A percentile compares a stretch with the other conserved stretches of the same genome.
Conservation (phyloP, 2,888 invertebrate genomes). For the Protodeltote pygarga region DNA sequence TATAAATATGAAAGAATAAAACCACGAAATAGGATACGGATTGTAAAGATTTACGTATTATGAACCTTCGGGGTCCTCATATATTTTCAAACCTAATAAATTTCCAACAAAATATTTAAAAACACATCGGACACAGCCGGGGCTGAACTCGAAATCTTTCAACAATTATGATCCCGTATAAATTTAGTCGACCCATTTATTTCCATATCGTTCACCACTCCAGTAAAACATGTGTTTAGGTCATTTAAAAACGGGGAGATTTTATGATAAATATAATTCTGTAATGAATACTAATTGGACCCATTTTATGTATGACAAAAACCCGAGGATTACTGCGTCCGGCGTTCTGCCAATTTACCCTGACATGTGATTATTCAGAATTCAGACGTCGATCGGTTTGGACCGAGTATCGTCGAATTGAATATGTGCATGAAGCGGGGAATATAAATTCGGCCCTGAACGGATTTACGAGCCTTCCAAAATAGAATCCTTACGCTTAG, state of each 20-base stretch:
- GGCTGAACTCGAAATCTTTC: conserved; percentile 32
- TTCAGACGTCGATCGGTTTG: conserved; percentile 52
- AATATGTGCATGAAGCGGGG: conserved; percentile 50
- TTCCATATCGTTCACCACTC: conserved; percentile 24
- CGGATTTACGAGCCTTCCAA: conserved; percentile 49
- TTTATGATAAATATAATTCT: conserved; percentile 23
- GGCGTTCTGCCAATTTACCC: conserved; percentile 41
- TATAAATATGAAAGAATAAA: too few species aligned
- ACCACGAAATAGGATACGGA: background rate
- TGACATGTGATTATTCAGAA: conserved; percentile 57
- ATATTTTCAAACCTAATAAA: conserved; percentile 6
- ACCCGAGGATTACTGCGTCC: conserved; percentile 33
- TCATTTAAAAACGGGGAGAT: conserved; percentile 12
- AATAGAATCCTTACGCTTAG: conserved; percentile 33
- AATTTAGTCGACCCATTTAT: conserved; percentile 32
- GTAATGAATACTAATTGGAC: conserved; percentile 40
- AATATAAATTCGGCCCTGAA: conserved; percentile 52
- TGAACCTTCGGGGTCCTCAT: background rate
- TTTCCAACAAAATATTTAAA: conserved; percentile 20
- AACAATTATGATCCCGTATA: conserved; percentile 33
- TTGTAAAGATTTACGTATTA: background rate
- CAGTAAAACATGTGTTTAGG: conserved; percentile 21
- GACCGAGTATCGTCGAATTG: conserved; percentile 44
- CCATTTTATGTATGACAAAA: conserved; percentile 28
- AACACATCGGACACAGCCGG: conserved; percentile 1